These are phyloP conservation scores for Platycnemis pennipes DNA, from an alignment of 2,888 invertebrate species.

Conservation along the genomic window DNA sequence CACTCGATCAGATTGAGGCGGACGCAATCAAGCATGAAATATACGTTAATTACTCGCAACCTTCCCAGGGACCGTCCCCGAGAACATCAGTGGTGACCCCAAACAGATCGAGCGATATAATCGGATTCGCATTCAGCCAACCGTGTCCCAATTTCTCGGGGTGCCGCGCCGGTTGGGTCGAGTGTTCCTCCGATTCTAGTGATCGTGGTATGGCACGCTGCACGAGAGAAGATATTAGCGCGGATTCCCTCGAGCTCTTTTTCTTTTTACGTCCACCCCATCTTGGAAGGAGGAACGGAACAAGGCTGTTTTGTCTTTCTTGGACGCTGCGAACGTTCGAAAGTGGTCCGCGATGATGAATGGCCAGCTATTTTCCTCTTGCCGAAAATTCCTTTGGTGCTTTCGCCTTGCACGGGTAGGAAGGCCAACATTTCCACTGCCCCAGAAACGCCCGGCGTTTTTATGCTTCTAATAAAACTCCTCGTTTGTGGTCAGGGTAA, in stretches of 20 bases:
- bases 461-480: neutral
- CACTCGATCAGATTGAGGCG: neutral
- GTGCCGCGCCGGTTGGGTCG: neutral
- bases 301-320: neutral
- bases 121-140: neutral
- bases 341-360: conserved; percentile 30
- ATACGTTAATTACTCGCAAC: neutral
- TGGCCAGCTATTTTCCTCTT: conserved; percentile 8
- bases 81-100: neutral
- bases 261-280: neutral
- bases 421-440: neutral
- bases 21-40: neutral
- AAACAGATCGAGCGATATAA: neutral
- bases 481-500: neutral
- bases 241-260: neutral
- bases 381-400: conserved; percentile 4
- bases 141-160: conserved; percentile 4
- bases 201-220: neutral
- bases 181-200: neutral
- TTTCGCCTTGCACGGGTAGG: conserved; percentile 29
- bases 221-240: neutral
- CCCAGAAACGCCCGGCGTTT: neutral
- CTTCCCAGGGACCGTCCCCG: neutral
- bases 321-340: neutral
- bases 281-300: neutral